Evolutionary conservation across 2,113 vertebrate genomes (phyloP), one percentile per base, ranked within the genome.

Genomic region (Bucco capensis): DNA sequence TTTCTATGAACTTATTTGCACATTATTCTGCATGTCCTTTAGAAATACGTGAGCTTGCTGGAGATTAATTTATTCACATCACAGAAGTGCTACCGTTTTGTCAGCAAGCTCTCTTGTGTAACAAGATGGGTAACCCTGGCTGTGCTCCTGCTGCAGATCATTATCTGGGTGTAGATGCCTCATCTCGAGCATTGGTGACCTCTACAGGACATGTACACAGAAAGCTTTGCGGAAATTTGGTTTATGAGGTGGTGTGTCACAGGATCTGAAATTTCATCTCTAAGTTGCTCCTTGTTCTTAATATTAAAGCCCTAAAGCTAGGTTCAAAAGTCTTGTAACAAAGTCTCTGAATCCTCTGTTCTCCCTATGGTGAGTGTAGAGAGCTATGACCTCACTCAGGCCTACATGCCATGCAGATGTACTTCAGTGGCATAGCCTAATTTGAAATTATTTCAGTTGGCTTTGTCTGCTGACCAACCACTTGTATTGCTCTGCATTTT

Each of bases 41-140:
- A 76, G 78, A 82, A 89, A 49, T 35, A 18, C 0, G 0, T 15
- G 12, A 40, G 57, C 24, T 60, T 8, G 38, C n/a, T 90, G 56
- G 23, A 65, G 50, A 33, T 54, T 1, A 47, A 71, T 30, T 58
- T 9, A 18, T 77, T 80, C 28, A 56, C 21, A 30, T 50, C 62
- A 69, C 33, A 44, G 57, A 56, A 83, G 57, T 28, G 5, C 31
- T 12, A 1, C 21, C 6, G 10, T 9, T 72, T 53, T 3, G 1
- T 49, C 62, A 61, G 33, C 50, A 66, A 64, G 19, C 38, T 67
- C 35, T 69, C n/a, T 74, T 18, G 28, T 54, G 47, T 67, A 69
- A 4, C 9, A 13, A 8, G 8, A 19, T 37, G 10, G 8, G n/a
- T 64, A 31, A 27, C n/a, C 16, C 0, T 0, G 22, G 8, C 25